Base-by-base conservation (phyloP, 1,140 invertebrate species). In the Scaptodrosophila lebanonensis region DNA sequence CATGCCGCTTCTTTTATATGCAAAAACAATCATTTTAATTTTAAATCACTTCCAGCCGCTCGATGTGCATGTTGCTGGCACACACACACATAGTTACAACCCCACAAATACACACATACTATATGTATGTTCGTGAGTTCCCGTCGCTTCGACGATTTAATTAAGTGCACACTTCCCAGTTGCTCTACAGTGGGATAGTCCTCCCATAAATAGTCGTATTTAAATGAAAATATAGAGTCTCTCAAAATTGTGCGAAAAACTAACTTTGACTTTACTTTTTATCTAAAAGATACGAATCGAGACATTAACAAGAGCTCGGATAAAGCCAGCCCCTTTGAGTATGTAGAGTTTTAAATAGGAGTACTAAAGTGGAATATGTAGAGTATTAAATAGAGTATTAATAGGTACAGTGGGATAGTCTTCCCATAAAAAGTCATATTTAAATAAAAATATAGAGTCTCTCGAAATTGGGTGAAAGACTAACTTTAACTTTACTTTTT, bases 1-100 rank as follows among this genome's bases (percentile, higher is more conserved):
- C n/a, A n/a, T n/a, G n/a, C n/a, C n/a, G n/a, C 22, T 69, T 73
- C 42, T 32, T 64, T 54, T 75, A 79, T 79, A 79, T 79, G 73
- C 60, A 67, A 68, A 68, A 77, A 79, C 54, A 77, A 60, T 73
- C 59, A 61, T 73, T 66, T 63, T 70, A 60, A 82, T 75, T 67
- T 82, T 59, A 70, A 82, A 82, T 82, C 66, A 70, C 53, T 44
- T 57, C 58, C 51, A 51, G 53, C 43, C 22, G 22, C 15, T 47
- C 57, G n/a, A n/a, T 50, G 32, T 40, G 50, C 44, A 52, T 45
- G 45, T 36, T 43, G 22, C 36, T n/a, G n/a, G n/a, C n/a, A n/a
- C n/a, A n/a, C n/a, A n/a, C n/a, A n/a, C n/a, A n/a, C n/a, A n/a
- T n/a, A n/a, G n/a, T n/a, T n/a, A n/a, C n/a, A n/a, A n/a, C n/a